These are phyloP conservation scores for Agapornis roseicollis DNA, from an alignment of 2,113 vertebrate species.

Conservation along the genomic window DNA sequence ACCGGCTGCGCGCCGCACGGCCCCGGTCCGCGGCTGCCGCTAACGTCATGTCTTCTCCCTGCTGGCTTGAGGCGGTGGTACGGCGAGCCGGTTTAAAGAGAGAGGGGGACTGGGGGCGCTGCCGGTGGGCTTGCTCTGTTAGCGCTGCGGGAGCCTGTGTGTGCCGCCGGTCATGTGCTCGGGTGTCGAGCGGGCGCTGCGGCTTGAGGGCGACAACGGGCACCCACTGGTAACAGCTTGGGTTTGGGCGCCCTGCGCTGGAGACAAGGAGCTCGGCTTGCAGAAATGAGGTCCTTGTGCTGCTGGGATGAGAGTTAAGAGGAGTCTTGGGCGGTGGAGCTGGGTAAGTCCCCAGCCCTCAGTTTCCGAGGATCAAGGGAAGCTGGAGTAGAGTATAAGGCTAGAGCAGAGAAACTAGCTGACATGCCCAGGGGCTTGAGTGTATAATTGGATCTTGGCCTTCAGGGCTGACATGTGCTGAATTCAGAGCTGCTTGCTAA, in stretches of 20 bases:
- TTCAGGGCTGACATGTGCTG: neutral
- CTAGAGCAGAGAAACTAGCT: neutral
- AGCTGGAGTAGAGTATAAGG: accelerated
- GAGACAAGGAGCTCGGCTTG: neutral
- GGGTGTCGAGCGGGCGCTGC: neutral
- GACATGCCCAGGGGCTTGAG: neutral
- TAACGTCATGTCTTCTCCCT: neutral
- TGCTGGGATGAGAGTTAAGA: accelerated
- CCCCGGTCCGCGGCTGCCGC: neutral
- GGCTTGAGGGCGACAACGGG: neutral
- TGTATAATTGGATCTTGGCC: neutral
- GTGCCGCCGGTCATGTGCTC: neutral
- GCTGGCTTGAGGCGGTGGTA: neutral
- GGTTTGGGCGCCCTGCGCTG: neutral
- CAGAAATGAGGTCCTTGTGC: neutral
- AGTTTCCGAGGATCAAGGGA: neutral
- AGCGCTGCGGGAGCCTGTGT: neutral
- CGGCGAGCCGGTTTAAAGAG: neutral
- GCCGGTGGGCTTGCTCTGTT: neutral
- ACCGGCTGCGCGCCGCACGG: neutral
- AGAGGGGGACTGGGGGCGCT: neutral
- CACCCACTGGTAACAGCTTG: neutral
- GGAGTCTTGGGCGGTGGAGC: neutral
- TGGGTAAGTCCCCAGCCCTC: too few relatives aligned
- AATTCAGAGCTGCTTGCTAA: neutral